These are phyloP conservation scores for Noctilio leporinus DNA, from an alignment of 2,113 vertebrate species.

Conservation along the genomic window DNA sequence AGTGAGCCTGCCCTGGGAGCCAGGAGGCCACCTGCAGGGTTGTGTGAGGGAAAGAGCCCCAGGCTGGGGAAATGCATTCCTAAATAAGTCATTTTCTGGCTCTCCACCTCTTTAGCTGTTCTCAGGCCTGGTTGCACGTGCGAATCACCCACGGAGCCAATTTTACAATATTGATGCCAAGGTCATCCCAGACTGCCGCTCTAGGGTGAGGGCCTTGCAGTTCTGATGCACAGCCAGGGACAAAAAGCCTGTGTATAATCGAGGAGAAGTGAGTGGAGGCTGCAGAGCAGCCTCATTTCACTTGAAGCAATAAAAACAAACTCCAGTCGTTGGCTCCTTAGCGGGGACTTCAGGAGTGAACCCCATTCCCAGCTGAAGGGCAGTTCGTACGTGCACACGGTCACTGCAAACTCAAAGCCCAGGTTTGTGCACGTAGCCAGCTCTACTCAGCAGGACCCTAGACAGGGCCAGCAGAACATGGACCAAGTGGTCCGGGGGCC, in stretches of 20 bases:
- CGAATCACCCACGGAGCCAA: neutral
- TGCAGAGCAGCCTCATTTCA: neutral
- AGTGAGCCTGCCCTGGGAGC: neutral
- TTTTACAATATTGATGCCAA: fast-evolving
- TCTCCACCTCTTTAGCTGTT: neutral
- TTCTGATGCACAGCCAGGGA: neutral
- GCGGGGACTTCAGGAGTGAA: neutral
- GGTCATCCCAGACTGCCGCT: neutral
- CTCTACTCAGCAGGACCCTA: neutral
- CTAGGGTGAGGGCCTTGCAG: neutral
- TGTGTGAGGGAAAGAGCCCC: fast-evolving
- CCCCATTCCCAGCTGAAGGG: neutral
- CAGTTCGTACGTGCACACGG: neutral
- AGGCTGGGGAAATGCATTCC: neutral
- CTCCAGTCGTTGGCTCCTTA: neutral
- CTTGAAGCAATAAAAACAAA: neutral
- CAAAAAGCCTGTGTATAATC: neutral
- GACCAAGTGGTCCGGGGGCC: neutral
- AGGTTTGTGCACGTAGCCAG: neutral
- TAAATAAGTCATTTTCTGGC: neutral
- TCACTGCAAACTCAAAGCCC: neutral
- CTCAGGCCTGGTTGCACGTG: neutral
- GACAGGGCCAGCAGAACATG: neutral
- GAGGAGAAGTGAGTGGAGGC: neutral
- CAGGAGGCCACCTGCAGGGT: too few relatives aligned